Percentiles rank a stretch among this genome's conserved stretches.
phyloP scores from a whole-genome alignment of 53 echinoderm and acorn worm genomes.

The Hippasteria phrygiana region DNA sequence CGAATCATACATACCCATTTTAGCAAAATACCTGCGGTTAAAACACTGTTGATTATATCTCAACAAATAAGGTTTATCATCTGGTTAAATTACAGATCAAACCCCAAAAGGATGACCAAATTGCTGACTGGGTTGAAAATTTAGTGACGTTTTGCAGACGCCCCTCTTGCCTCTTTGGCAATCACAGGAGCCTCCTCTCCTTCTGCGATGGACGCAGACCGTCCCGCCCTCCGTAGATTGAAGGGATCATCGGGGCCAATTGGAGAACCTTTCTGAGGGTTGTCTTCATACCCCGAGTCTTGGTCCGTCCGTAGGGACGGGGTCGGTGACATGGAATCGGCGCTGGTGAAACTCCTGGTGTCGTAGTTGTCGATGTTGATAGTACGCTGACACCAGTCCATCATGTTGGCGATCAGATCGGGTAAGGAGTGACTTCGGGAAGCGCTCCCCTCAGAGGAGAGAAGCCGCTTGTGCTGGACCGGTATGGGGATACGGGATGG shows the following conservation, averaged over 20 bases:
- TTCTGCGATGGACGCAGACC: slow-evolving; percentile 34
- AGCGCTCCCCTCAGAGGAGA: slow-evolving; percentile 54
- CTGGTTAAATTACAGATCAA: background rate
- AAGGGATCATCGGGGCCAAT: slow-evolving; percentile 9
- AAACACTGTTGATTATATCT: no score
- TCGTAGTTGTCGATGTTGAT: slow-evolving; percentile 75
- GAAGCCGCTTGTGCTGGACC: slow-evolving; percentile 80
- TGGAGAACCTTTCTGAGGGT: slow-evolving; percentile 51
- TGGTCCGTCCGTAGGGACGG: slow-evolving; percentile 83
- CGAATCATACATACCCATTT: background rate
- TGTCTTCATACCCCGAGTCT: slow-evolving; percentile 97
- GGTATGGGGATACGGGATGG: slow-evolving; percentile 91
- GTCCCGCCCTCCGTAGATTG: slow-evolving; percentile 6
- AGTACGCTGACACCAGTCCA: slow-evolving; percentile 74
- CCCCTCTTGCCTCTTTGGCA: background rate
- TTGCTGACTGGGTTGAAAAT: no score
- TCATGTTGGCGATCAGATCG: slow-evolving; percentile 76
- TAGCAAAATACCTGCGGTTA: background rate
- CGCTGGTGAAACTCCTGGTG: slow-evolving; percentile 73
- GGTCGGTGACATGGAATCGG: slow-evolving; percentile 91
- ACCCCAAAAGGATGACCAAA: background rate
- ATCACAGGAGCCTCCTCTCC: slow-evolving; percentile 4
- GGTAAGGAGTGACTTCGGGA: slow-evolving; percentile 73
- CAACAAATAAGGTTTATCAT: no score
- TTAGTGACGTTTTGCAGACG: background rate